Evolutionary conservation across 2,888 invertebrate genomes (phyloP).

Genomic region (Acrobasis suavella): DNA sequence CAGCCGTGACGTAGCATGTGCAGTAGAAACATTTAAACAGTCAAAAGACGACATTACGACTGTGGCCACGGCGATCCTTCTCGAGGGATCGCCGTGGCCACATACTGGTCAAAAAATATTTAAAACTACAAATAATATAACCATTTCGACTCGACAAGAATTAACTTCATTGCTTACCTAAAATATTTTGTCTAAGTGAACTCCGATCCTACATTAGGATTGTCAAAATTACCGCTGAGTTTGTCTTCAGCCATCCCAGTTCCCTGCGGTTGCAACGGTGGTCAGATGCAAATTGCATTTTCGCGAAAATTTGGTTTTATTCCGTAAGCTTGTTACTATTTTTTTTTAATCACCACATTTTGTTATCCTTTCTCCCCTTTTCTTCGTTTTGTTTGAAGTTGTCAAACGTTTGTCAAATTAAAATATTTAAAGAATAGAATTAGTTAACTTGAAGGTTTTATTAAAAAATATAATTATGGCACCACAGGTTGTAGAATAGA

Average conservation of each 20-base stretch:
- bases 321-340: background rate
- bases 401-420: conserved; percentile 1
- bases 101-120: no score
- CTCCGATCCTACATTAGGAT: background rate
- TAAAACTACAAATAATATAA: no score
- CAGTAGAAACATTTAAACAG: no score
- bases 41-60: no score
- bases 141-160: no score
- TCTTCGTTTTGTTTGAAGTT: conserved; percentile 11
- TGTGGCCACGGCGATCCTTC: no score
- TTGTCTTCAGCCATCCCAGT: background rate
- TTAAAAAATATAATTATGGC: no score
- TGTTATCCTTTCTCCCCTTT: conserved; percentile 9
- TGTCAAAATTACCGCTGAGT: background rate
- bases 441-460: no score
- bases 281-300: background rate
- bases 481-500: no score
- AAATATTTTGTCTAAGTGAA: background rate
- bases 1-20: no score
- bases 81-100: no score
- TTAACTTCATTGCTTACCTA: background rate
- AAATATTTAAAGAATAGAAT: background rate
- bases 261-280: background rate
- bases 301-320: background rate
- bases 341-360: background rate